These are phyloP conservation scores for Aporophyla nigra DNA, from an alignment of 2,888 invertebrate species.

Conservation along the genomic window DNA sequence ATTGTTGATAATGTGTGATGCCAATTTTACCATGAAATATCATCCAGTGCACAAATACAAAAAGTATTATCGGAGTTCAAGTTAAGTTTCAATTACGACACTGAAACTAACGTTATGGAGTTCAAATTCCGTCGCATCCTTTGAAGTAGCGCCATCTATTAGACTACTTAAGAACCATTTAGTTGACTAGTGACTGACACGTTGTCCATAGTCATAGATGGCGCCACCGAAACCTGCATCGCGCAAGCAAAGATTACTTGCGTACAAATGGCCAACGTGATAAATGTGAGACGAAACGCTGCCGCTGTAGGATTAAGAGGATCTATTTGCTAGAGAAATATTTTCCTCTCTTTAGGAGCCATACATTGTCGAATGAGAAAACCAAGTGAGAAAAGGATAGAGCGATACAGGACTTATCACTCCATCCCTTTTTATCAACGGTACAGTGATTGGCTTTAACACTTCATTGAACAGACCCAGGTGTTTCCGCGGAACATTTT, in stretches of 20 bases:
- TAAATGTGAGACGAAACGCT: no score
- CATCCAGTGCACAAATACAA: not conserved
- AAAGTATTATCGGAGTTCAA: no score
- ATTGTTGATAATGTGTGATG: not conserved
- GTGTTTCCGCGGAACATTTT: conserved; percentile 16
- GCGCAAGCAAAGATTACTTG: not conserved
- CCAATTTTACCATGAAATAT: no score
- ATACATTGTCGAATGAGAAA: not conserved
- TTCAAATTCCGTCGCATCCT: not conserved
- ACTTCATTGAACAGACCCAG: conserved; percentile 24
- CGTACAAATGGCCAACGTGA: no score
- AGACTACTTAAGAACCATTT: not conserved
- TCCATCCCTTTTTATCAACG: not conserved
- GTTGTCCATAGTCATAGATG: not conserved
- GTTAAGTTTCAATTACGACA: not conserved
- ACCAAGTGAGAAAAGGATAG: not conserved
- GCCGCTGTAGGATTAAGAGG: rapidly evolving
- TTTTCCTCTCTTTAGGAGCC: not conserved
- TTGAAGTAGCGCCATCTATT: conserved; percentile 1
- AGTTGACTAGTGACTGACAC: not conserved
- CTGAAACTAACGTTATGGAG: not conserved
- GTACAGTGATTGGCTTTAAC: not conserved
- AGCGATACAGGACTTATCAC: not conserved
- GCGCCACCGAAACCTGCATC: not conserved
- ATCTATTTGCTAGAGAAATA: not conserved